Evolutionary conservation across 2,113 vertebrate genomes (phyloP), one percentile per base, ranked within the genome.

Genomic region (Aphyosemion australe): DNA sequence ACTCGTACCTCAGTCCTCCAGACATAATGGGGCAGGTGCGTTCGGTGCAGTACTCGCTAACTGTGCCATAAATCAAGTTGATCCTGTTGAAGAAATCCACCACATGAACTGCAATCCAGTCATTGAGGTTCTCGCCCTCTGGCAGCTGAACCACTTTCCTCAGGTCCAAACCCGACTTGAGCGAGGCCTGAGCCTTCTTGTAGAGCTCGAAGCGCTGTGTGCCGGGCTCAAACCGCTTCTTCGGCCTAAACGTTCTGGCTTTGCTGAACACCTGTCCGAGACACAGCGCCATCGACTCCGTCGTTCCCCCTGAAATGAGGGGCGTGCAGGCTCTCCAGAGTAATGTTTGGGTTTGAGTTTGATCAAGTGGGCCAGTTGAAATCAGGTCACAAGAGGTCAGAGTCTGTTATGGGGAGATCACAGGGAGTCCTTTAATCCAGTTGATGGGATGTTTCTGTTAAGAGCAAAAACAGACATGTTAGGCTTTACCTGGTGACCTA

Each of bases 31-130:
- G 97, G 71, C 97, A 99, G 50, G 91, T 95, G 77, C 84, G 93
- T 78, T 97, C 95, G 0, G 93, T 94, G 91, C 97, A 99, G 90
- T 90, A 97, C 73, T 99, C 97, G 0, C 95, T 95, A 89, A 99
- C 94, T n/a, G 97, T 99, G 80, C 97, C 97, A 0, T 99, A 99
- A 91, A 99, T 99, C 79, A 99, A 92, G 89, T 99, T 99, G 87
- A 99, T 98, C 62, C 97, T 93, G 84, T 99, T 99, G 77, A 99
- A 99, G 91, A 99, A 99, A 90, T 99, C 97, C 86, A 99, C 97
- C 49, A 98, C 95, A 0, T 99, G 96, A 80, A 99, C 95, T 0
- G 97, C 97, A 0, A 98, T 95, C 97, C 97, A 99, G 87, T 99
- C 97, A 0, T 95, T 95, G 76, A 98, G 94, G 84, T 81, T 96